Conservation (phyloP, 2,888 invertebrate genomes). For the Coelinius sp. region DNA sequence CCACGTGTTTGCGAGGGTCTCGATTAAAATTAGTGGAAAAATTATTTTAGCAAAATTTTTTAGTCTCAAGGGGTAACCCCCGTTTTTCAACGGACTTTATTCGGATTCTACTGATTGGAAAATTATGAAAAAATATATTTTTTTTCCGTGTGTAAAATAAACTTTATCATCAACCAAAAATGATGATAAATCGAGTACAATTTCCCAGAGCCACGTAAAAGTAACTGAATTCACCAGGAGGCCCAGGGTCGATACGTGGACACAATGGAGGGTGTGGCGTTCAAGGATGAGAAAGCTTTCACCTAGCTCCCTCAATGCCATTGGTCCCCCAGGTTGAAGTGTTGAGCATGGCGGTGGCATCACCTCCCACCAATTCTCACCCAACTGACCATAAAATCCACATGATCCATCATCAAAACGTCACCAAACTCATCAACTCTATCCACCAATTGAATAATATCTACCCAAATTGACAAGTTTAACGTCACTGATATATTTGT, state of each 20-base stretch:
- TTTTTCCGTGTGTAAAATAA: too few relatives aligned
- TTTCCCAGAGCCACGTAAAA: slow-evolving; percentile 24
- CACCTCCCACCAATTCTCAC: slow-evolving; percentile 23
- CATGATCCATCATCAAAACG: not conserved
- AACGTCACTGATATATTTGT: not conserved
- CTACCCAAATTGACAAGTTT: not conserved
- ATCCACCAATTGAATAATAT: not conserved
- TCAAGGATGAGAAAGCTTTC: slow-evolving; percentile 63
- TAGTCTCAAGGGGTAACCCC: too few relatives aligned
- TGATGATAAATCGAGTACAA: not conserved
- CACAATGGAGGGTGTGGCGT: slow-evolving; percentile 69
- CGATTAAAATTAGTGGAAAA: not conserved
- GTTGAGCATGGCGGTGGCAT: slow-evolving; percentile 42
- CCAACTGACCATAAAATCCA: slow-evolving; percentile 22
- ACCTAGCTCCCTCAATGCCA: slow-evolving; percentile 49
- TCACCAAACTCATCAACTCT: not conserved
- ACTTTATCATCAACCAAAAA: too few relatives aligned
- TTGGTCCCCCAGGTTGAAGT: slow-evolving; percentile 55
- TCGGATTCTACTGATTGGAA: too few relatives aligned
- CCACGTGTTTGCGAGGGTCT: slow-evolving; percentile 13
- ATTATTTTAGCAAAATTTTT: too few relatives aligned
- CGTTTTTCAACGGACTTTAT: too few relatives aligned
- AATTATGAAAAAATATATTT: too few relatives aligned
- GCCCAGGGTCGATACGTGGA: slow-evolving; percentile 65
- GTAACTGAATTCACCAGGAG: slow-evolving; percentile 28